Evolutionary conservation across 2,888 invertebrate species (phyloP).

Genomic region (Oxytorus armatus): DNA sequence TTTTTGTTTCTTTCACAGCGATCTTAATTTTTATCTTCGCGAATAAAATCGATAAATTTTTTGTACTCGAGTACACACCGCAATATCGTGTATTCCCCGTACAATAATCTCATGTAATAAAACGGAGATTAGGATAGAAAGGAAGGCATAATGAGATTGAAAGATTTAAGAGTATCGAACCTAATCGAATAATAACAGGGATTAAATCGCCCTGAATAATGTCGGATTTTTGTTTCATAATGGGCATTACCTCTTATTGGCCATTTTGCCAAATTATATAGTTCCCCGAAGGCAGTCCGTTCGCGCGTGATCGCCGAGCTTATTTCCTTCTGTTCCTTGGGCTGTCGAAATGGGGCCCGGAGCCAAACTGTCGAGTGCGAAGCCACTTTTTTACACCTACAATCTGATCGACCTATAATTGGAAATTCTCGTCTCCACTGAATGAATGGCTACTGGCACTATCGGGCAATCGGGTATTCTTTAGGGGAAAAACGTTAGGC

Average conservation of each 20-base stretch:
- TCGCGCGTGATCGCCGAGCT: constrained; percentile 6
- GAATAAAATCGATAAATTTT: no score
- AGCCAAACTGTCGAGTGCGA: not conserved
- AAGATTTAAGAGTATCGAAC: not conserved
- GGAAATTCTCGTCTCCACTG: not conserved
- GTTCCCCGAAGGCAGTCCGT: constrained; percentile 1
- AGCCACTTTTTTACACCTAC: not conserved
- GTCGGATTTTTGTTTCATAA: not conserved
- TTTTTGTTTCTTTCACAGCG: no score
- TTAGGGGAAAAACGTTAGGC: not conserved
- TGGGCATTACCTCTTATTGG: not conserved
- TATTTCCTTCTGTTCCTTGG: constrained; percentile 3
- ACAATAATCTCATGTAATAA: not conserved
- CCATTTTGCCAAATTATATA: not conserved
- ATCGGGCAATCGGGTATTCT: not conserved
- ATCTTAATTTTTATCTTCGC: no score
- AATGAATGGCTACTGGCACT: not conserved
- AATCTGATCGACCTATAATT: constrained; percentile 10
- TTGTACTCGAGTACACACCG: no score
- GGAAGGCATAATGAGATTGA: not conserved
- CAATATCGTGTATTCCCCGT: no score
- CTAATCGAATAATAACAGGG: not conserved
- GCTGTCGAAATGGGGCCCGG: not conserved
- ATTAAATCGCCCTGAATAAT: not conserved
- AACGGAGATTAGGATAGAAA: not conserved